Evolutionary conservation across 2,113 vertebrate species (phyloP).

Genomic region (Rallus limicola): DNA sequence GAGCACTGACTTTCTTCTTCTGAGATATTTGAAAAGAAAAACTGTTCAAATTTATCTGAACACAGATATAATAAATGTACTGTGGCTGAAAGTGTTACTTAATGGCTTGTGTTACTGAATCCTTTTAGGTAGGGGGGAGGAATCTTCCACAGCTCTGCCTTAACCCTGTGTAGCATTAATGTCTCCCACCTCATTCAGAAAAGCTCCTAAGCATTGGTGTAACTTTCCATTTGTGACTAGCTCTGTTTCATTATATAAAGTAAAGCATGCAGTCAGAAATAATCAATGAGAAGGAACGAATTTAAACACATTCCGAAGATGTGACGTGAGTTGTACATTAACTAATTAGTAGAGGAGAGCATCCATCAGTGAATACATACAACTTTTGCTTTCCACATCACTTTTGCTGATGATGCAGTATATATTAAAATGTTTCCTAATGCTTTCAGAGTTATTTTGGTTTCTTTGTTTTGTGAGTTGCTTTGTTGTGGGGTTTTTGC

Average conservation of each 20-base stretch:
- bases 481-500: accelerated
- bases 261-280: background rate
- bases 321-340: background rate
- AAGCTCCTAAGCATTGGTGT: background rate
- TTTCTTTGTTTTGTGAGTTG: background rate
- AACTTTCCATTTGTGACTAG: background rate
- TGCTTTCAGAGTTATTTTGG: background rate
- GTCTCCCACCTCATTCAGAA: accelerated
- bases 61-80: background rate
- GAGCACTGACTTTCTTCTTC: background rate
- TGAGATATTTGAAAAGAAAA: background rate
- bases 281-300: background rate
- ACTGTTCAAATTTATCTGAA: background rate
- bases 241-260: background rate
- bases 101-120: background rate
- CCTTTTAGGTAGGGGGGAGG: background rate
- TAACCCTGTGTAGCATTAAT: background rate
- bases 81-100: background rate
- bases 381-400: background rate
- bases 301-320: background rate
- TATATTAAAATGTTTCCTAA: background rate
- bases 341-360: background rate
- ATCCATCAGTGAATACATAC: background rate
- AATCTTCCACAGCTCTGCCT: background rate
- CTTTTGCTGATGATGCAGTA: background rate